These are phyloP conservation scores for Xiphophorus birchmanni DNA, from an alignment of 2,797 vertebrate species.

Conservation along the genomic window DNA sequence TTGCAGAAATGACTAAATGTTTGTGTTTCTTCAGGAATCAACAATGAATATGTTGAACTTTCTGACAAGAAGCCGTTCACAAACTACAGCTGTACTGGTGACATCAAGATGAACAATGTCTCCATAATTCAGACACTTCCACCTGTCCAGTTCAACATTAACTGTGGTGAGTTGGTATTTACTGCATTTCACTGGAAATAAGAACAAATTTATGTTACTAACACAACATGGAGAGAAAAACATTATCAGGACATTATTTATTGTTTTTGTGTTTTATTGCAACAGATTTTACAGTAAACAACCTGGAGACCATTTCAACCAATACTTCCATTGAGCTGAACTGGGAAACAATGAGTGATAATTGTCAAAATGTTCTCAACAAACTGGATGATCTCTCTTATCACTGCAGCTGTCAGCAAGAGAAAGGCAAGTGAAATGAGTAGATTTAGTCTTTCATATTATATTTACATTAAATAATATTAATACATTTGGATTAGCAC, in stretches of 20 bases:
- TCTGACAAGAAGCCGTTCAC: conserved; percentile 45
- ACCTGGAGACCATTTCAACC: rapidly evolving
- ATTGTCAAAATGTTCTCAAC: too few relatives aligned
- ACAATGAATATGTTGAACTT: rapidly evolving
- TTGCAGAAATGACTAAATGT: background rate
- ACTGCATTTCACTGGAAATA: background rate
- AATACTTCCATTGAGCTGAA: background rate
- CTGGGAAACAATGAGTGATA: background rate
- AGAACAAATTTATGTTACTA: background rate
- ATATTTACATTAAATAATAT: background rate
- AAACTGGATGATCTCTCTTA: rapidly evolving
- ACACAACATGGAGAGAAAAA: background rate
- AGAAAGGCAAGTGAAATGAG: background rate
- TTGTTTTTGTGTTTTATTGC: conserved; percentile 26
- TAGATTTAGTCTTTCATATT: background rate
- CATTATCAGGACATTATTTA: background rate
- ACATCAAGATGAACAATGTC: background rate
- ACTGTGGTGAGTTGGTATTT: conserved; percentile 65
- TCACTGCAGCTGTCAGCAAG: background rate
- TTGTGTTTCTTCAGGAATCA: conserved; percentile 6
- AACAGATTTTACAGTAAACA: conserved; percentile 1
- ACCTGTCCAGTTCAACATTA: rapidly evolving
- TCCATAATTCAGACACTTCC: rapidly evolving
- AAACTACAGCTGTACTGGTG: conserved; percentile 14
- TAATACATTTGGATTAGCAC: too few relatives aligned